These are phyloP conservation scores for Cynodonichthys magdalenae DNA, from an alignment of 2,797 vertebrate genomes.

Conservation along the genomic window DNA sequence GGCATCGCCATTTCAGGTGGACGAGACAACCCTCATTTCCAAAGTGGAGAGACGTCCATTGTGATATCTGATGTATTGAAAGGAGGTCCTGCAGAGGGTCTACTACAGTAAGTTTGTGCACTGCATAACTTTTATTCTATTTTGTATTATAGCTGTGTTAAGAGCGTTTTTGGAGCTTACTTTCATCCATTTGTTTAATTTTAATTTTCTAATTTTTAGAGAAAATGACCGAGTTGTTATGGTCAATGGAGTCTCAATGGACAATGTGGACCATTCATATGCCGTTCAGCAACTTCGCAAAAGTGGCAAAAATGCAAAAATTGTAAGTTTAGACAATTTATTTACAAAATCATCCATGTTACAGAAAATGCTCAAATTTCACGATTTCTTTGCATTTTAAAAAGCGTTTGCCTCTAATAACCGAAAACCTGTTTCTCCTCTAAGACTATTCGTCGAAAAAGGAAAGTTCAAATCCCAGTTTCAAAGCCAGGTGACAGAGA, in stretches of 20 bases:
- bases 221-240: constrained; percentile 98
- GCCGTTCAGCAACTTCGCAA: constrained; percentile 97
- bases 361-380: background rate
- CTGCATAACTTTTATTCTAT: background rate
- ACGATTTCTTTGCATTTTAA: background rate
- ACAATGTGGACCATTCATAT: constrained; percentile 97
- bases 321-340: constrained; percentile 84
- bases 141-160: background rate
- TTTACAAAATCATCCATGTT: background rate
- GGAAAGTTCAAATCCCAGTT: constrained; percentile 92
- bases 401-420: background rate
- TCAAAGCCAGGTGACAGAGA: constrained; percentile 89
- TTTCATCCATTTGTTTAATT: background rate
- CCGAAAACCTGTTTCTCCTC: background rate
- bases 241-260: constrained; percentile 98
- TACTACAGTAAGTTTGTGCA: constrained; percentile 88
- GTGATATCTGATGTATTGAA: constrained; percentile 98
- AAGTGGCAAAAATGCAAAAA: constrained; percentile 98
- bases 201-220: constrained; percentile 66
- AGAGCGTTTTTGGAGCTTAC: background rate
- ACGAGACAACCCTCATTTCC: constrained; percentile 98
- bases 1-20: constrained; percentile 98
- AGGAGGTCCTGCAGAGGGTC: constrained; percentile 95
- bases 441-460: constrained; percentile 95
- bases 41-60: constrained; percentile 97